Base-by-base conservation (phyloP, 2,888 invertebrate species). In the Timema cristinae region DNA sequence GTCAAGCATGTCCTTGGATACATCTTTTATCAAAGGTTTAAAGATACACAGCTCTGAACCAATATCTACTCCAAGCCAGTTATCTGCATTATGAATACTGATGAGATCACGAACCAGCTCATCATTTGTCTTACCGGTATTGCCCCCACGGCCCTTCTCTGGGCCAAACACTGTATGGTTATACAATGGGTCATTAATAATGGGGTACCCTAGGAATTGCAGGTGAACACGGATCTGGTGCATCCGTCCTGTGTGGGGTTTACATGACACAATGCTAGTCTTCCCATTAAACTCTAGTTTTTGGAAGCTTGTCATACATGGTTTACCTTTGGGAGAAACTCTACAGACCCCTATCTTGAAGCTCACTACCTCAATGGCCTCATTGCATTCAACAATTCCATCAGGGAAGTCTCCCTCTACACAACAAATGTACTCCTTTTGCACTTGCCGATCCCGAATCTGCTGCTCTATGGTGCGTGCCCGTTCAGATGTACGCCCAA, bases 171-270 rank as follows among this genome's bases (percentile, higher is more conserved):
- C 96, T 2, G 90, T 89, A 82, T 95, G 95, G 83, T 98, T 99
- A 86, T 99, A 99, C 2, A 99, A 85, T 0, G 96, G 95, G 82
- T 99, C 99, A 81, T 98, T 98, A 7, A 97, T 92, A 70, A 99
- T 98, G 13, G 99, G 99, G 84, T 92, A 95, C 63, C 98, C 98
- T 79, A 99, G 86, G 83, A 93, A 99, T 84, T 99, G 99, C 75
- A 98, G 88, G 84, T 99, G 99, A 51, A 99, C 97, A 76, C 99
- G 88, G 78, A 99, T 99, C 85, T 99, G 99, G 83, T 99, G 99
- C 91, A 98, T 99, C 75, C 99, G 86, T 2, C 99, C 99, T 0
- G 98, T 98, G 80, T 93, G 91, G 0, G 98, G 98, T 80, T 91
- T 91, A 84, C 97, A 98, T 52, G 93, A 87, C 9, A 99, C 96